Evolutionary conservation across 2,888 invertebrate genomes (phyloP).

Genomic region (Adelphocoris suturalis): DNA sequence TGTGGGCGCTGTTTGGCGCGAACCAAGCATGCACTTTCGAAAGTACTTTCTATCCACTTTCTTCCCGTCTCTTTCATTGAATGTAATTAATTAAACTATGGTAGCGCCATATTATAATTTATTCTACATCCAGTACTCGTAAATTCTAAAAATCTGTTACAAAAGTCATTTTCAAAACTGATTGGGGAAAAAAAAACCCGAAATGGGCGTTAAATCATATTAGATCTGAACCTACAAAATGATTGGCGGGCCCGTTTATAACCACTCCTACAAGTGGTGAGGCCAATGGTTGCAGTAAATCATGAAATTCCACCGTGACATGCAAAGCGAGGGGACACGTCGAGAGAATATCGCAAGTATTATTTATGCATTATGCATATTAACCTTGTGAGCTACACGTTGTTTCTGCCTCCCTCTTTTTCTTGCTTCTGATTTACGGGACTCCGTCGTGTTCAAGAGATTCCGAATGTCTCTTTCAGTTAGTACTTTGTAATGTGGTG

Average conservation of each 20-base stretch:
- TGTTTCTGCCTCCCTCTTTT: constrained; percentile 38
- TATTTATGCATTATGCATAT: constrained; percentile 55
- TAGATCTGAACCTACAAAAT: background rate
- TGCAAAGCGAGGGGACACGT: constrained; percentile 27
- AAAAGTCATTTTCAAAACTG: too few relatives aligned
- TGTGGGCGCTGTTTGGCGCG: too few relatives aligned
- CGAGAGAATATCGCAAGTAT: constrained; percentile 37
- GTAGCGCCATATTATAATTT: too few relatives aligned
- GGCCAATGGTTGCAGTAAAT: constrained; percentile 16
- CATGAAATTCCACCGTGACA: constrained; percentile 3
- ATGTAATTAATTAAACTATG: too few relatives aligned
- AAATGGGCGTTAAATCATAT: background rate
- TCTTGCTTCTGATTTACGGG: constrained; percentile 49
- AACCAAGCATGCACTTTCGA: too few relatives aligned
- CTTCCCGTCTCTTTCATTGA: too few relatives aligned
- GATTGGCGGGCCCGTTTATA: background rate
- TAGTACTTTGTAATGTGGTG: background rate
- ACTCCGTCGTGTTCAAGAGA: background rate
- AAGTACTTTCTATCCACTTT: too few relatives aligned
- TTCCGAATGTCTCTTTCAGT: constrained; percentile 20
- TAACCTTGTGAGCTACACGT: constrained; percentile 38
- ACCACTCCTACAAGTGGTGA: background rate
- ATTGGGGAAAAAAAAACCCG: too few relatives aligned
- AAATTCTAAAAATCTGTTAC: too few relatives aligned
- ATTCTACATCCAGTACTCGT: too few relatives aligned